phyloP scores from a whole-genome alignment of 2,797 vertebrate genomes.

The Acrossocheilus fasciatus region DNA sequence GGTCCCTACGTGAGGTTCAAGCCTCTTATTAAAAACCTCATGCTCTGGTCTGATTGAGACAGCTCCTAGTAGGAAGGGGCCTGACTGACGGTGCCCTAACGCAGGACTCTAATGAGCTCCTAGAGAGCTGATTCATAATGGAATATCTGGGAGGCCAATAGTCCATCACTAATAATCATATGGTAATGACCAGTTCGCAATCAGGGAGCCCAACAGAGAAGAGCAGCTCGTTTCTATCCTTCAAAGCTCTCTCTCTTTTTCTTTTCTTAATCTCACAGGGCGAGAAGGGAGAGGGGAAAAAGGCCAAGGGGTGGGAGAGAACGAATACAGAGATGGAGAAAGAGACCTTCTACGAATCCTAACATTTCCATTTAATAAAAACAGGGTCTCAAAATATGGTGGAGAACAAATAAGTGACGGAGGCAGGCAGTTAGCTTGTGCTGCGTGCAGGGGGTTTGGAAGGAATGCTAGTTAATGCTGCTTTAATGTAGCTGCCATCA shows the following conservation, averaged over 20 bases:
- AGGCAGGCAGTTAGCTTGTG: constrained; percentile 46
- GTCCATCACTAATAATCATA: constrained; percentile 82
- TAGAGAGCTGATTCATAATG: constrained; percentile 77
- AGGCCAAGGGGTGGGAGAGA: constrained; percentile 33
- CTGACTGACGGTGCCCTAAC: constrained; percentile 70
- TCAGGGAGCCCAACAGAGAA: constrained; percentile 64
- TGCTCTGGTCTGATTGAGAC: constrained; percentile 57
- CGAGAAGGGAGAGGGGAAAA: constrained; percentile 13
- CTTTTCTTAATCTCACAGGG: constrained; percentile 56
- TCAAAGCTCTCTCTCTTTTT: constrained; percentile 61
- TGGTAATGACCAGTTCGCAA: constrained; percentile 74
- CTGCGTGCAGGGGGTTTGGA: constrained; percentile 5
- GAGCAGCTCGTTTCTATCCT: constrained; percentile 37
- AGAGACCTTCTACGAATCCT: constrained; percentile 17
- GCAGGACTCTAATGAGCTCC: constrained; percentile 78
- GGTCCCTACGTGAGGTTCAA: constrained; percentile 18
- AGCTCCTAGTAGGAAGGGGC: constrained; percentile 68
- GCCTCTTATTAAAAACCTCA: constrained; percentile 41
- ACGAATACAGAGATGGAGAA: constrained; percentile 56
- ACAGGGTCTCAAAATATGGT: constrained; percentile 45
- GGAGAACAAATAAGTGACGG: constrained; percentile 56
- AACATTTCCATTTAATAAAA: constrained; percentile 55
- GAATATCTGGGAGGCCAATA: constrained; percentile 80
- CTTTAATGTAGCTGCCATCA: constrained; percentile 70
- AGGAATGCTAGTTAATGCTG: constrained; percentile 60